A percentile compares a stretch with the other conserved stretches of the same genome.
These are phyloP conservation scores for Hermetia illucens DNA, from an alignment of 1,140 invertebrate genomes.

Conservation along the genomic window DNA sequence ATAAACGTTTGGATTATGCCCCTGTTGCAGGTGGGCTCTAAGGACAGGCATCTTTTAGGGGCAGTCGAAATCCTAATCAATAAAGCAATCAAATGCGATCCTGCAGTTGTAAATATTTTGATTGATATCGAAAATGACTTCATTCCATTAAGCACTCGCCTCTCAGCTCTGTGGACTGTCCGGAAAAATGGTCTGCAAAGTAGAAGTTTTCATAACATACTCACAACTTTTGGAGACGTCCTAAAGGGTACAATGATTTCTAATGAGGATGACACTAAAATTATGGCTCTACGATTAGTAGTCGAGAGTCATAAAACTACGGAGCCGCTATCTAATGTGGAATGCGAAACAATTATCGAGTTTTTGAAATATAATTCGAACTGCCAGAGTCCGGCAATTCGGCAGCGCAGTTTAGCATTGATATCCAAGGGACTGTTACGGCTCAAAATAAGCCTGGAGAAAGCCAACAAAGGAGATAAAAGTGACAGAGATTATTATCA, in stretches of 20 bases:
- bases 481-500: slow-evolving; percentile 7
- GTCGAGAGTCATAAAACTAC: slow-evolving; percentile 63
- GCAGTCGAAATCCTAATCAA: slow-evolving; percentile 14
- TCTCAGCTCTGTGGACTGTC: slow-evolving; percentile 15
- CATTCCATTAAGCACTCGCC: slow-evolving; percentile 15
- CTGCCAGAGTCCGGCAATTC: slow-evolving; percentile 47
- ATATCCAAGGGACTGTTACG: slow-evolving; percentile 43
- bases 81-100: slow-evolving; percentile 14
- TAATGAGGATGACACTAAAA: slow-evolving; percentile 26
- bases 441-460: slow-evolving; percentile 13
- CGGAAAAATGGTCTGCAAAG: slow-evolving; percentile 11
- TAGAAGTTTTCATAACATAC: slow-evolving; percentile 7
- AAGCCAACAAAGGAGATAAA: slow-evolving; percentile 10
- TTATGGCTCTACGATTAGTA: slow-evolving; percentile 48
- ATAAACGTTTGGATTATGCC: slow-evolving; percentile 11
- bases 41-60: slow-evolving; percentile 7
- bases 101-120: slow-evolving; percentile 7
- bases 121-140: slow-evolving; percentile 4
- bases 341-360: slow-evolving; percentile 49
- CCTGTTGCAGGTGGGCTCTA: slow-evolving; percentile 7
- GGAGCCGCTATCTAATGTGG: slow-evolving; percentile 41
- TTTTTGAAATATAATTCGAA: slow-evolving; percentile 58
- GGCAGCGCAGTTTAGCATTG: slow-evolving; percentile 41
- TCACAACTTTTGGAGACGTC: slow-evolving; percentile 6
- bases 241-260: slow-evolving; percentile 12